Base-by-base conservation (phyloP, 1,140 invertebrate genomes). In the Rhyacophila brunnea region DNA sequence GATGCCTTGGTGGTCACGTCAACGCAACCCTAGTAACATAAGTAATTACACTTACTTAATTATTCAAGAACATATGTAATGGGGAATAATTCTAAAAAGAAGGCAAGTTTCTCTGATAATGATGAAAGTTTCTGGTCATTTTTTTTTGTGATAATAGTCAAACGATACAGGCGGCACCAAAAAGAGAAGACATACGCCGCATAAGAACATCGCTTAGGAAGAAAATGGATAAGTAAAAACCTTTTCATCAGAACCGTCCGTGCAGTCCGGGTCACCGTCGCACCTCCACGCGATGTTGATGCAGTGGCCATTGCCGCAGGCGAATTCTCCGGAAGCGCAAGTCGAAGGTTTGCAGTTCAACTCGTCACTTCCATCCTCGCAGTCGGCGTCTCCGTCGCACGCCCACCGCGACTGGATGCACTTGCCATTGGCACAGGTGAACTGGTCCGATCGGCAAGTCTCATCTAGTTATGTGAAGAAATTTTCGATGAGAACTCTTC, bases 311-410 rank as follows among this genome's bases (percentile, higher is more conserved):
- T 85, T 82, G 36, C 74, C 72, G 69, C 90, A 92, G 18, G 83
- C 82, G 67, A 92, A 92, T 68, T 92, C 86, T 40, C 80, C 74
- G 0, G 82, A 80, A 52, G 83, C 74, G 69, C 91, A 93, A 4
- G 83, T 88, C 3, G 79, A 75, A 35, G 83, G 75, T 2, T 83
- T 81, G 68, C 93, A 95, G 68, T 89, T 80, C 23, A 81, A 79
- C 68, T 95, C 92, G 68, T 95, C 92, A 36, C 85, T 88, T 17
- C 83, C 83, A 67, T 93, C 90, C 3, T 86, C 87, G 66, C 93
- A 96, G 71, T 96, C 93, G 64, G 92, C 83, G 68, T 93, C 90
- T 18, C 85, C 82, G 74, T 97, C 93, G 71, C 94, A 97, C 6
- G 88, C 83, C 92, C 92, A 96, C 5, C 84, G 78, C 60, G 86